phyloP scores from a whole-genome alignment of 2,113 vertebrate genomes.

The Apistogramma diplotaenia region DNA sequence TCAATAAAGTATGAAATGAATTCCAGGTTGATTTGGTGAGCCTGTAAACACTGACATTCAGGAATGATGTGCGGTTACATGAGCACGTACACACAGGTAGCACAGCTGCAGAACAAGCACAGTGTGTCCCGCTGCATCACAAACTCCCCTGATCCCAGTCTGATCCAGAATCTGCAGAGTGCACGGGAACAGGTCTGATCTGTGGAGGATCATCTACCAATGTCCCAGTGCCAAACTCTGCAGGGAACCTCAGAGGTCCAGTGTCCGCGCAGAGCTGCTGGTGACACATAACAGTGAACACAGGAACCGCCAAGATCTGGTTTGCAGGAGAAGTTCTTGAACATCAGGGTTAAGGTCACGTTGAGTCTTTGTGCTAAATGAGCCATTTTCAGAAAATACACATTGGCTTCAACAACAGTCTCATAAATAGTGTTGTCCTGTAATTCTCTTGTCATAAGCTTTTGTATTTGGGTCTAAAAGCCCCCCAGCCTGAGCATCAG shows the following conservation, averaged over 20 bases:
- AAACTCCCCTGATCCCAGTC: not conserved
- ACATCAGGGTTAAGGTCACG: not conserved
- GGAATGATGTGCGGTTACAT: too few relatives aligned
- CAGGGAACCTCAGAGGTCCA: not conserved
- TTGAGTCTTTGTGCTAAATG: not conserved
- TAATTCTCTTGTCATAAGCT: not conserved
- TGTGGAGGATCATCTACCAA: not conserved
- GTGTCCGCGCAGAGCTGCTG: not conserved
- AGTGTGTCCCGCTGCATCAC: not conserved
- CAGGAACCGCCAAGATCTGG: not conserved
- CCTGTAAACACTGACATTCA: not conserved
- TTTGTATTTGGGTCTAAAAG: too few relatives aligned
- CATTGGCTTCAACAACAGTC: too few relatives aligned
- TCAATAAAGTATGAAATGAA: not conserved
- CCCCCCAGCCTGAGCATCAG: too few relatives aligned
- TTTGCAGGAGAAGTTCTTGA: not conserved
- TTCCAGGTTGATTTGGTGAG: not conserved
- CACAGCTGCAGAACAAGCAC: not conserved
- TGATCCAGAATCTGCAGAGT: not conserved
- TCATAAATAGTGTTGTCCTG: not conserved
- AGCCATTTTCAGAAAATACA: not conserved
- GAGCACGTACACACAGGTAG: too few relatives aligned
- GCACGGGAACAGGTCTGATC: fast-evolving
- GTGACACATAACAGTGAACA: not conserved
- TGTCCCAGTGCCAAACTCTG: not conserved